These are phyloP conservation scores for Protobothrops flavoviridis DNA, from an alignment of 2,113 vertebrate species.

Conservation along the genomic window DNA sequence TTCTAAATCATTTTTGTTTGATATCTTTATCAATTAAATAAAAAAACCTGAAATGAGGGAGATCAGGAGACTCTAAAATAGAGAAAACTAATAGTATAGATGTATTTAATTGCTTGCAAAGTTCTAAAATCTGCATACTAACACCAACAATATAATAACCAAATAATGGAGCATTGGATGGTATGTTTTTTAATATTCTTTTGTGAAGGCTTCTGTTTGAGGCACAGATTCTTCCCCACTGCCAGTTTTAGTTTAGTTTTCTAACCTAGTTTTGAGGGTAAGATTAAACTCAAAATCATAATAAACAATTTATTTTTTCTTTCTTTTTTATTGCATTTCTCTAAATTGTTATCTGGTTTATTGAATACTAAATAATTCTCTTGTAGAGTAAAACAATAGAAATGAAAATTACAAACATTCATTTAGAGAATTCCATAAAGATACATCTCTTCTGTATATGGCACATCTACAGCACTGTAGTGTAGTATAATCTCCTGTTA, in stretches of 20 bases:
- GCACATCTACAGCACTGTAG: background rate
- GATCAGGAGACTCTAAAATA: background rate
- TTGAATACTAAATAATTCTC: background rate
- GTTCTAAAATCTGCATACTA: background rate
- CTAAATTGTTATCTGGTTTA: conserved; percentile 2
- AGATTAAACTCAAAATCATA: background rate
- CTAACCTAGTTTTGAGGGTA: background rate
- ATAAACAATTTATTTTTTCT: conserved; percentile 7
- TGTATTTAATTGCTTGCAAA: background rate
- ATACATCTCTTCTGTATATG: conserved; percentile 15
- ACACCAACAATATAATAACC: background rate
- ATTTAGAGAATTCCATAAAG: conserved; percentile 39
- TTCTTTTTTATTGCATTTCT: conserved; percentile 41
- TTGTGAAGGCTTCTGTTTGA: background rate
- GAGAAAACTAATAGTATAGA: background rate
- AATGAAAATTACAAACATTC: conserved; percentile 43
- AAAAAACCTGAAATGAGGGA: background rate
- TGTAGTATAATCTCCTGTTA: conserved; percentile 19
- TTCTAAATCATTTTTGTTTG: background rate
- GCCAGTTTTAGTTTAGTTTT: background rate
- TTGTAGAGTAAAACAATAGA: conserved; percentile 12
- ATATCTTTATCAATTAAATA: background rate
- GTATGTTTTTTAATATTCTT: background rate
- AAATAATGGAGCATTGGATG: background rate
- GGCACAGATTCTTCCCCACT: background rate